These are phyloP conservation scores for Laticauda laticaudata DNA, from an alignment of 2,113 vertebrate genomes.

Conservation along the genomic window DNA sequence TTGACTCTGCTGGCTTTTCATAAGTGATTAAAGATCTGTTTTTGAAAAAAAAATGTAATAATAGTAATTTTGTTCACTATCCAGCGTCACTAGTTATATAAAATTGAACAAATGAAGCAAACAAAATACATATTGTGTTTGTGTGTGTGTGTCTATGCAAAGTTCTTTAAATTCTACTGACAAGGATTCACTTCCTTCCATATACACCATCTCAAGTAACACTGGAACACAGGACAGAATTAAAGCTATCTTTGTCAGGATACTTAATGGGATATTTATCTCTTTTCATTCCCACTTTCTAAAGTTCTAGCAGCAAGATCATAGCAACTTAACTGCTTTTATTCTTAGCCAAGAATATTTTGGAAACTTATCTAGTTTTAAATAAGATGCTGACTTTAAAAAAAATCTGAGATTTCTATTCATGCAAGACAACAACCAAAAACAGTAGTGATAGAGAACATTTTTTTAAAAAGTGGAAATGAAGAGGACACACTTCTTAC, in stretches of 20 bases:
- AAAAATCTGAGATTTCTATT: neutral
- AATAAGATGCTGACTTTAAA: neutral
- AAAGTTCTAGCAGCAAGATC: neutral
- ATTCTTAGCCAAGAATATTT: neutral
- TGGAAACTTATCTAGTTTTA: constrained; percentile 1
- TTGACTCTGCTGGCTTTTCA: neutral
- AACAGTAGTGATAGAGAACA: neutral
- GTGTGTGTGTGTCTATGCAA: neutral
- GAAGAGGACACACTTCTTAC: neutral
- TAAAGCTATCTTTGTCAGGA: constrained; percentile 1
- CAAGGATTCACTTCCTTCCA: constrained; percentile 8
- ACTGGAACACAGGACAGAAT: constrained; percentile 24
- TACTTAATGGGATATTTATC: neutral
- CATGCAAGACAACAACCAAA: neutral
- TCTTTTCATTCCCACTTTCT: neutral
- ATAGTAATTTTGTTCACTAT: neutral
- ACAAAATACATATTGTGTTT: neutral
- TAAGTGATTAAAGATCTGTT: neutral
- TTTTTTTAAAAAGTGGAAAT: neutral
- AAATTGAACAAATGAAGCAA: neutral
- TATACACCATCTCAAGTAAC: neutral
- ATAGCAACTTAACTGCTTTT: neutral
- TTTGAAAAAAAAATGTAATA: neutral
- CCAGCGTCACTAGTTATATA: neutral
- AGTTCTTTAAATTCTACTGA: neutral